Conservation (phyloP, 2,113 vertebrate species). For the Erythrolamprus reginae region DNA sequence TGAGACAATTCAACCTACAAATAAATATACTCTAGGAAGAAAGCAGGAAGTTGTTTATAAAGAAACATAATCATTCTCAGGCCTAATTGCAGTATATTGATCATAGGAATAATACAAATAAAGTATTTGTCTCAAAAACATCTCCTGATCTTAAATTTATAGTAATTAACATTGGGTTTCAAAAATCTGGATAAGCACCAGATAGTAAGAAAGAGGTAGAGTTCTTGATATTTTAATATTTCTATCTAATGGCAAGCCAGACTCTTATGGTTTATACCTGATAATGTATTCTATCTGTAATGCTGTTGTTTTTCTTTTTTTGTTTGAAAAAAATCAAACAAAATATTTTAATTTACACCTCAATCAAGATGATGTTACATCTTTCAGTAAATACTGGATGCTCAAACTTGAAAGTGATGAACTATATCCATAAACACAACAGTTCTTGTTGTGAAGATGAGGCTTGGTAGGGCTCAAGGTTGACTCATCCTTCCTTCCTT, state of each 20-base stretch:
- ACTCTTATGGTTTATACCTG: background rate
- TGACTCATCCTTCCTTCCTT: background rate
- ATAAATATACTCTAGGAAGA: slow-evolving; percentile 48
- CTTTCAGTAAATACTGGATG: background rate
- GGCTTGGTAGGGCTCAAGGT: background rate
- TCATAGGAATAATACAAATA: slow-evolving; percentile 39
- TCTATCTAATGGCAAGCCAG: background rate
- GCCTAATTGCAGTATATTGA: slow-evolving; percentile 24
- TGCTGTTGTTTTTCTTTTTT: background rate
- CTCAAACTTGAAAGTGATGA: background rate
- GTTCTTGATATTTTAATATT: background rate
- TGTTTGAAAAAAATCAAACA: background rate
- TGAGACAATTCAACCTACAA: slow-evolving; percentile 48
- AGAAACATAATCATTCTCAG: slow-evolving; percentile 24
- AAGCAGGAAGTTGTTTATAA: slow-evolving; percentile 24
- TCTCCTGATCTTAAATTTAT: slow-evolving; percentile 21
- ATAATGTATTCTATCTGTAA: background rate
- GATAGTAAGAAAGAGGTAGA: background rate
- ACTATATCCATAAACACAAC: background rate
- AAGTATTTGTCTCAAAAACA: slow-evolving; percentile 4
- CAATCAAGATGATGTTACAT: background rate
- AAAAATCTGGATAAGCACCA: background rate
- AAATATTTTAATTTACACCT: background rate
- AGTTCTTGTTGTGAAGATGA: background rate
- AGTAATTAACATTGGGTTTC: background rate